These are phyloP conservation scores for Oligia strigilis DNA, from an alignment of 2,888 invertebrate genomes.

Conservation along the genomic window DNA sequence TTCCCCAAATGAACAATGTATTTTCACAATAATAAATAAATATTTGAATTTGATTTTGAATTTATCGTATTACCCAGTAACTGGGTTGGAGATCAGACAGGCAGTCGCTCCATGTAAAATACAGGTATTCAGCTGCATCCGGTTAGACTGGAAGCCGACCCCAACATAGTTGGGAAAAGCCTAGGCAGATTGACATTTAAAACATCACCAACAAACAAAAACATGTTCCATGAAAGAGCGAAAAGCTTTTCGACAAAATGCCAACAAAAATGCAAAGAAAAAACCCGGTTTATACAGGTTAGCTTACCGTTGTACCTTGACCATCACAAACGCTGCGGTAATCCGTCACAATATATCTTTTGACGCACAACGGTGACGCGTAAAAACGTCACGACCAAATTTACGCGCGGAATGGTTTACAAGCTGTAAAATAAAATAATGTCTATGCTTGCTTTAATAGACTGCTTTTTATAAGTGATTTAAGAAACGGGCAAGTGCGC, in stretches of 20 bases:
- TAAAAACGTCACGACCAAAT: conserved; percentile 31
- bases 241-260: not conserved
- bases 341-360: conserved; percentile 34
- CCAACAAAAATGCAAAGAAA: not conserved
- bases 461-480: conserved; percentile 2
- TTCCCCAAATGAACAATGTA: too few species aligned
- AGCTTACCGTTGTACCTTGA: not conserved
- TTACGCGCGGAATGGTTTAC: conserved; percentile 26
- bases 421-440: conserved; percentile 29
- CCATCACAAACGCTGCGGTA: conserved; percentile 16
- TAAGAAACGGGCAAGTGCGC: not conserved
- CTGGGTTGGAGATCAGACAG: too few species aligned
- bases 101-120: too few species aligned
- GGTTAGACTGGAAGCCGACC: too few species aligned
- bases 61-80: too few species aligned
- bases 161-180: too few species aligned
- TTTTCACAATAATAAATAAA: too few species aligned
- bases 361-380: conserved; percentile 17
- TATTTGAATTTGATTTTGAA: too few species aligned
- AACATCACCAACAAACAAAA: not conserved
- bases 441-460: not conserved
- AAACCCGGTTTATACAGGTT: too few species aligned
- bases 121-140: too few species aligned
- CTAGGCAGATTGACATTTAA: too few species aligned
- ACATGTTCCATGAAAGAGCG: not conserved